Evolutionary conservation across 64 coral and sea anemone genomes (phyloP).

Genomic region (Pachyseris speciosa): DNA sequence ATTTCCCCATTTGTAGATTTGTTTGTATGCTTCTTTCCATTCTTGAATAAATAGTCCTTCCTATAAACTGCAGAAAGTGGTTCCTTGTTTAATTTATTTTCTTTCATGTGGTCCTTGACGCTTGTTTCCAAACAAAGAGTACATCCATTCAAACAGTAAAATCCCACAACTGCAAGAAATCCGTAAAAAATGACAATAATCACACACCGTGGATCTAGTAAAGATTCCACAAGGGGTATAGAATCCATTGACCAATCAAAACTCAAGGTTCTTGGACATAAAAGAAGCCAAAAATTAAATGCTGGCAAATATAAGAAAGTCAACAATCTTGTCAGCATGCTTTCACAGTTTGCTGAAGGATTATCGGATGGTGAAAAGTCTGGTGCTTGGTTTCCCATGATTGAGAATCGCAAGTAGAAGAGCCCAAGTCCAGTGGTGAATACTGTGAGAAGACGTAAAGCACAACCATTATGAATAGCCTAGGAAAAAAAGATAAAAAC

Average conservation of each 20-base stretch:
- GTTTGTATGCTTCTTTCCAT: background rate
- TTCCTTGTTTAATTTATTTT: background rate
- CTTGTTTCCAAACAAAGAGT: background rate
- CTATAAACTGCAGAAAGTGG: background rate
- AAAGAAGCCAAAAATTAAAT: conserved; percentile 85
- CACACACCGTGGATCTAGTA: conserved; percentile 69
- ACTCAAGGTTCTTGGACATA: conserved; percentile 77
- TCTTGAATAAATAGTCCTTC: background rate
- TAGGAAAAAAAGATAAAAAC: conserved; percentile 36
- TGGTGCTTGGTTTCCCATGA: conserved; percentile 83
- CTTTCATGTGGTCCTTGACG: background rate
- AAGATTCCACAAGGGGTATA: conserved; percentile 76
- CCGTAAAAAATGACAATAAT: conserved; percentile 71
- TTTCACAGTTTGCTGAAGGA: conserved; percentile 80
- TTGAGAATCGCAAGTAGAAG: conserved; percentile 47
- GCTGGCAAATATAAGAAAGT: conserved; percentile 86
- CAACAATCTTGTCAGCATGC: conserved; percentile 59
- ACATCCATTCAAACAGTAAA: conserved; percentile 46
- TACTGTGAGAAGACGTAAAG: conserved; percentile 43
- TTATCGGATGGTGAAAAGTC: conserved; percentile 88
- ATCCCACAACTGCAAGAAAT: conserved; percentile 41
- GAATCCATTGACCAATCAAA: conserved; percentile 98
- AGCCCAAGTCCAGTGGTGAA: conserved; percentile 39
- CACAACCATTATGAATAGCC: conserved; percentile 54
- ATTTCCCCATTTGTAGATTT: background rate